Percentiles rank a stretch among this genome's conserved stretches.
These are phyloP conservation scores for Nannospalax galili DNA, from an alignment of 2,113 vertebrate species.

Conservation along the genomic window DNA sequence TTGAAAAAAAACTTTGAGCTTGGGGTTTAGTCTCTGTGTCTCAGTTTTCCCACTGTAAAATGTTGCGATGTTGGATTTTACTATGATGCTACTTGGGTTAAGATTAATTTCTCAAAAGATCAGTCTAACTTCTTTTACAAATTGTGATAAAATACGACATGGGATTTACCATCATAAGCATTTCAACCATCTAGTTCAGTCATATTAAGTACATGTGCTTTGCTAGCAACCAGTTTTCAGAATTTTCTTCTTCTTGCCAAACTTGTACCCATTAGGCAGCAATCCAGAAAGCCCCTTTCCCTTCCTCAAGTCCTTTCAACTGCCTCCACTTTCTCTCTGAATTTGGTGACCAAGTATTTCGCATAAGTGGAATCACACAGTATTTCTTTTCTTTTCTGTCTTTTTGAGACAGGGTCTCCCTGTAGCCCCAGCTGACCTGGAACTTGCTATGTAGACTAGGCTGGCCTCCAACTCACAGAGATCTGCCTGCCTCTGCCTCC, in stretches of 20 bases:
- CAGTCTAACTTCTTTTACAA: slow-evolving; percentile 12
- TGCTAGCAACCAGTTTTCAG: background rate
- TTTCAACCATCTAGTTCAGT: background rate
- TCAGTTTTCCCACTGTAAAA: background rate
- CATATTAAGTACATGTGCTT: background rate
- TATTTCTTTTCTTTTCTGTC: background rate
- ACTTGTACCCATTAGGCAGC: background rate
- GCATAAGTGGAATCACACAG: background rate
- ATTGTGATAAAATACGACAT: background rate
- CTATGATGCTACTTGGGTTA: background rate
- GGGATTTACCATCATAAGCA: background rate
- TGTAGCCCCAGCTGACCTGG: too few relatives aligned
- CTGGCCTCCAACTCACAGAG: too few relatives aligned
- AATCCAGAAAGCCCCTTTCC: background rate
- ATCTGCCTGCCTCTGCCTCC: too few relatives aligned
- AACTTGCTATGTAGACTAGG: too few relatives aligned
- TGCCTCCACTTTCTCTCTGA: background rate
- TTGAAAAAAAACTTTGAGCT: background rate
- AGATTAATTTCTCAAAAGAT: background rate
- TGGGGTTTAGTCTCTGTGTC: background rate
- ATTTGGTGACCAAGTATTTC: background rate
- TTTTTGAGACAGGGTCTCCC: too few relatives aligned
- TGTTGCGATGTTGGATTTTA: background rate
- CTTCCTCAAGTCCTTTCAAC: background rate
- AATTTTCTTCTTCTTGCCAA: background rate